These are phyloP conservation scores for Sinonovacula constricta DNA, from an alignment of 1,140 invertebrate genomes.

Conservation along the genomic window DNA sequence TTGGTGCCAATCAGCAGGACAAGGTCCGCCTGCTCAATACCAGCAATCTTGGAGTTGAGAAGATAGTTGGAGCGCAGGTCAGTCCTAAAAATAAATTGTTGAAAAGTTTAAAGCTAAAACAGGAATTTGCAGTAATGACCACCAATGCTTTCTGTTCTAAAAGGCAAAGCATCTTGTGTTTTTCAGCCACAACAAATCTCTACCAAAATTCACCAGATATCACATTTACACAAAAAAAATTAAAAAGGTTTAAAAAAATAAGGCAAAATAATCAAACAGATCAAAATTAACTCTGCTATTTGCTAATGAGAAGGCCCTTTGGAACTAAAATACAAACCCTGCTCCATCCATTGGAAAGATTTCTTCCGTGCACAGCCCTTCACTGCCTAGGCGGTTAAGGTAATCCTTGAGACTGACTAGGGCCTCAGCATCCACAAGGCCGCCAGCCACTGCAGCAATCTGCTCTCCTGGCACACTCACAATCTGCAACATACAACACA, in stretches of 20 bases:
- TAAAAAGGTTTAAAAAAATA: too few relatives aligned
- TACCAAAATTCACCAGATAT: too few relatives aligned
- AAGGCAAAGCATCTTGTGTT: too few relatives aligned
- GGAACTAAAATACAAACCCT: too few relatives aligned
- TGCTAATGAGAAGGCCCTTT: too few relatives aligned
- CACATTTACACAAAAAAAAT: too few relatives aligned
- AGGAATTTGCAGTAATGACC: too few relatives aligned
- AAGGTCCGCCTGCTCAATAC: slow-evolving; percentile 95
- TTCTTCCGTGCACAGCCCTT: slow-evolving; percentile 93
- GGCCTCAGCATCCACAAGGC: slow-evolving; percentile 93
- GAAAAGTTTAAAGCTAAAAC: too few relatives aligned
- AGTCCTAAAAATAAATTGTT: slow-evolving; percentile 81
- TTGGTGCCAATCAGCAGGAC: slow-evolving; percentile 97
- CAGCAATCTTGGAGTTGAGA: slow-evolving; percentile 92
- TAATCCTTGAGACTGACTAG: slow-evolving; percentile 97
- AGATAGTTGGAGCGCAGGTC: slow-evolving; percentile 95
- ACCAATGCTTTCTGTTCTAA: too few relatives aligned
- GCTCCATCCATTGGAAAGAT: slow-evolving; percentile 90
- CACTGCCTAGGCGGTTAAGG: slow-evolving; percentile 91
- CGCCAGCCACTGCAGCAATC: slow-evolving; percentile 93
- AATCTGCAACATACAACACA: slow-evolving; percentile 64
- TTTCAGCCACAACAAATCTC: too few relatives aligned
- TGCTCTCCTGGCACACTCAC: slow-evolving; percentile 76
- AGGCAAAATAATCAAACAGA: too few relatives aligned
- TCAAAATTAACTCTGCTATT: too few relatives aligned